A percentile compares a stretch with the other conserved stretches of the same genome.
phyloP scores from a whole-genome alignment of 1,140 invertebrate genomes.

The Drosophila lacertosa region DNA sequence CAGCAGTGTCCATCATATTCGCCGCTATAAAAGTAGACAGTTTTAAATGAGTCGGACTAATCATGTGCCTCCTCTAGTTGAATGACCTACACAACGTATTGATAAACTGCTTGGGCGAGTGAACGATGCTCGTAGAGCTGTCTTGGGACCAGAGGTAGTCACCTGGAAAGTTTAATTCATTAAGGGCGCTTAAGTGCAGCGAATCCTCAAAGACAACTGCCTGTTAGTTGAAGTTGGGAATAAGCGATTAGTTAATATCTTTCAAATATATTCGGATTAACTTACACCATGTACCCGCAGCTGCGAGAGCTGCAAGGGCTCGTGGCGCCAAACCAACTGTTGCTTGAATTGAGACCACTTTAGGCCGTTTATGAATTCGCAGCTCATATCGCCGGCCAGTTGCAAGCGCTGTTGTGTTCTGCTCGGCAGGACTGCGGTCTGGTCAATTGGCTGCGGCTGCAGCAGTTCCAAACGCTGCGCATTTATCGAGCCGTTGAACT shows the following conservation, averaged over 20 bases:
- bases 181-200: slow-evolving; percentile 78
- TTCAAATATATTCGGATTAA: not conserved
- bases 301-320: slow-evolving; percentile 72
- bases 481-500: slow-evolving; percentile 58
- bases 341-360: slow-evolving; percentile 76
- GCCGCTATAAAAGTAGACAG: slow-evolving; percentile 34
- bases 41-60: not conserved
- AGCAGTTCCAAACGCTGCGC: slow-evolving; percentile 51
- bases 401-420: slow-evolving; percentile 34
- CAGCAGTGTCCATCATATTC: slow-evolving; percentile 65
- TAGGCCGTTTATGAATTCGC: slow-evolving; percentile 74
- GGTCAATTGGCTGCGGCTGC: slow-evolving; percentile 4
- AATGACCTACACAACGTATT: slow-evolving; percentile 51
- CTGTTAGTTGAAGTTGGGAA: slow-evolving; percentile 37
- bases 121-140: slow-evolving; percentile 63
- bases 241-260: no score
- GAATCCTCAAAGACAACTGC: slow-evolving; percentile 72
- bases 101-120: slow-evolving; percentile 82
- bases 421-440: slow-evolving; percentile 18
- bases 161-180: slow-evolving; percentile 84
- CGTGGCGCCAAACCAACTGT: slow-evolving; percentile 82
- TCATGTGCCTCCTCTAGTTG: not conserved
- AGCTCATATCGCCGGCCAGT: slow-evolving; percentile 55
- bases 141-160: slow-evolving; percentile 83
- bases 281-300: slow-evolving; percentile 84